Conservation (phyloP, 2,888 invertebrate genomes). For the Oligia fasciuncula region DNA sequence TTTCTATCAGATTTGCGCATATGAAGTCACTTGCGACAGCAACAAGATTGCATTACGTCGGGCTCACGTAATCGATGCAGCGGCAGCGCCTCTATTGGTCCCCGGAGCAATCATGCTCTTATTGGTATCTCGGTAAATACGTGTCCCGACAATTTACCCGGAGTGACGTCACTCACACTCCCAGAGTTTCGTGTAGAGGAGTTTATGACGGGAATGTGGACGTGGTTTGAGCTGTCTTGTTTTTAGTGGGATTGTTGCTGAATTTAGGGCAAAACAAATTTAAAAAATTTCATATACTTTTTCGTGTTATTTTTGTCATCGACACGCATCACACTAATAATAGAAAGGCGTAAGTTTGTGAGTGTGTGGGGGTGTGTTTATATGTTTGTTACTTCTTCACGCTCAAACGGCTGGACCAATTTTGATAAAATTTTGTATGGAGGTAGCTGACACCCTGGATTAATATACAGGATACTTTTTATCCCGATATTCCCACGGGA, state of each 20-base stretch:
- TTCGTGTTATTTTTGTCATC: background rate
- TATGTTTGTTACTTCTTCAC: no score
- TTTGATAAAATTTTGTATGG: no score
- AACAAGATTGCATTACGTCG: slow-evolving; percentile 64
- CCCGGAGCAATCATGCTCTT: slow-evolving; percentile 52
- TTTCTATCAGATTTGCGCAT: slow-evolving; percentile 63
- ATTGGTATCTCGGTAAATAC: slow-evolving; percentile 49
- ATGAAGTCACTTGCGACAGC: slow-evolving; percentile 56
- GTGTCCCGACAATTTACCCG: slow-evolving; percentile 34
- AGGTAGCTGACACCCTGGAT: no score
- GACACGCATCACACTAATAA: no score
- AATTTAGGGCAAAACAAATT: background rate
- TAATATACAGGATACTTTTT: no score
- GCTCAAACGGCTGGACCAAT: no score
- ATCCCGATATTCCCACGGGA: no score
- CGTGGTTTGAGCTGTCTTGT: background rate
- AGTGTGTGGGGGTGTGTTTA: no score
- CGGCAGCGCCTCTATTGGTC: slow-evolving; percentile 50
- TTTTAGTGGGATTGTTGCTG: background rate
- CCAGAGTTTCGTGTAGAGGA: no score
- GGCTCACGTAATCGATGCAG: slow-evolving; percentile 60
- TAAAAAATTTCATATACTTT: background rate
- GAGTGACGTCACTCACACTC: slow-evolving; percentile 34
- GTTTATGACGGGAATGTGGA: background rate
- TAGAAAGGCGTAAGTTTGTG: no score